These are phyloP conservation scores for Rhabdomys dilectus DNA, from an alignment of 2,113 vertebrate genomes.

Conservation along the genomic window DNA sequence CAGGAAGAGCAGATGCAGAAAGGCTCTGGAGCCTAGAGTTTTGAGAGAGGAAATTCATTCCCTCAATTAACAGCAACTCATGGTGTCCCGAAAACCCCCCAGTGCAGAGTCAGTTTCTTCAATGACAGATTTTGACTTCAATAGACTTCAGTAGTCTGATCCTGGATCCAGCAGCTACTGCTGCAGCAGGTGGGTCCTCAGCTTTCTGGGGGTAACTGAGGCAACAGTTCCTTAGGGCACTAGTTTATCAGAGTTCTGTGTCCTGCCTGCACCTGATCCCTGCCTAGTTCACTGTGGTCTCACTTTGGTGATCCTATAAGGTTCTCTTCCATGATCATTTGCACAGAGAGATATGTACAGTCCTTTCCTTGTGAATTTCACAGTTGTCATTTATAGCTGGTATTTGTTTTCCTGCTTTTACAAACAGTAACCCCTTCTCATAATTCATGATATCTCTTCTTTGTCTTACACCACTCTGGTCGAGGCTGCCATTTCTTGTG, in stretches of 20 bases:
- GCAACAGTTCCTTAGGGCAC: neutral
- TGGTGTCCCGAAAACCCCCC: neutral
- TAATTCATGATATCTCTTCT: neutral
- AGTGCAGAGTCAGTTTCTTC: neutral
- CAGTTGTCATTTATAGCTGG: neutral
- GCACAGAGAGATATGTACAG: neutral
- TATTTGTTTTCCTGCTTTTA: neutral
- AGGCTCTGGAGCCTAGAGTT: neutral
- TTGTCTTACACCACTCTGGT: neutral
- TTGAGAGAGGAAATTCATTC: neutral
- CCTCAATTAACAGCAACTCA: neutral
- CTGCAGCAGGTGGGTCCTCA: neutral
- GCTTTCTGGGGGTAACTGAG: neutral
- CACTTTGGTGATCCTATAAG: neutral
- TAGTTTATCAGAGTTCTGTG: neutral
- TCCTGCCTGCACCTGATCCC: neutral
- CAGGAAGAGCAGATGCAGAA: neutral
- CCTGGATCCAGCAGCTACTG: neutral
- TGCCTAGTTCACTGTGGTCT: neutral
- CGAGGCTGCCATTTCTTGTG: neutral
- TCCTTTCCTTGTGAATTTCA: neutral
- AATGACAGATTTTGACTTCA: neutral
- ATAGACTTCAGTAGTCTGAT: neutral
- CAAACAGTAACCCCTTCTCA: neutral
- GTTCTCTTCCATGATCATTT: neutral